phyloP scores from a whole-genome alignment of 2,888 invertebrate genomes.

The Drosophila mimica region DNA sequence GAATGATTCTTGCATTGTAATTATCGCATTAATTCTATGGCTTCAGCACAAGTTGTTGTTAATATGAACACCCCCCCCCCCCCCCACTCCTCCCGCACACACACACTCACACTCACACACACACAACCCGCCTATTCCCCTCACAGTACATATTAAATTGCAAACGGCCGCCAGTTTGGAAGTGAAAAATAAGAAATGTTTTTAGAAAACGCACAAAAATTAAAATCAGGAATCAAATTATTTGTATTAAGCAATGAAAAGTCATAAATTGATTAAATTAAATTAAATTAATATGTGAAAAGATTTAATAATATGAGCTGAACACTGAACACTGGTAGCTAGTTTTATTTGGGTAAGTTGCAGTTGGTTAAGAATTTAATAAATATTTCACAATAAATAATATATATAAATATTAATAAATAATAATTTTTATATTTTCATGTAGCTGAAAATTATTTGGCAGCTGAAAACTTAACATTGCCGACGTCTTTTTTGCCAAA shows the following conservation, averaged over 20 bases:
- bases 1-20: conserved; percentile 74
- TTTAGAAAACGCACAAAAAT: background rate
- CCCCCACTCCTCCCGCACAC: background rate
- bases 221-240: background rate
- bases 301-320: no score
- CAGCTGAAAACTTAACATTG: background rate
- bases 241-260: no score
- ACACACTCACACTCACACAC: background rate
- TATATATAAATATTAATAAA: no score
- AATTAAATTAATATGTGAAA: no score
- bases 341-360: background rate
- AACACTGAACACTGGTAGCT: no score
- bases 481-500: background rate
- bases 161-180: conserved; percentile 56
- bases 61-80: background rate
- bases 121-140: background rate
- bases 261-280: no score
- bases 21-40: conserved; percentile 78
- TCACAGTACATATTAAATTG: conserved; percentile 54
- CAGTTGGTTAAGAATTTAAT: background rate
- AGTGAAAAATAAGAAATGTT: background rate
- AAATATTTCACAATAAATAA: background rate
- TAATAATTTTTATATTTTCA: background rate
- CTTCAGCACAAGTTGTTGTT: conserved; percentile 56
- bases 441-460: background rate